phyloP scores from a whole-genome alignment of 2,113 vertebrate genomes.

The Laterallus jamaicensis region DNA sequence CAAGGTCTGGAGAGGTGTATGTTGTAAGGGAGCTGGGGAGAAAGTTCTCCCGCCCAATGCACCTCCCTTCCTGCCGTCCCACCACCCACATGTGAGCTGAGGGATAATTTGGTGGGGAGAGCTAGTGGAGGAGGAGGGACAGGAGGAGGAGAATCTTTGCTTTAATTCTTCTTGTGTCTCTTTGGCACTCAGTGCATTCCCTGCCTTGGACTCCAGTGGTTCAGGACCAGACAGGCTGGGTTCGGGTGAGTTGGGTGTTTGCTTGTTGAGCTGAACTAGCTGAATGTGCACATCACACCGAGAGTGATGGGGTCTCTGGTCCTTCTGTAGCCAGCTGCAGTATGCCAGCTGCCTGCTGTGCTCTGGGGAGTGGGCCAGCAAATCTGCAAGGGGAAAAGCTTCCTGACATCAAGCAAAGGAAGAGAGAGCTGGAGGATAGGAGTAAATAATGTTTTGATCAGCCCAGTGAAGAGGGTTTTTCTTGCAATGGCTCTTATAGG shows the following conservation, averaged over 20 bases:
- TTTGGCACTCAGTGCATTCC: neutral
- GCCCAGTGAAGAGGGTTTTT: neutral
- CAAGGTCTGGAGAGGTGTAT: conserved; percentile 1
- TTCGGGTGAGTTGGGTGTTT: conserved; percentile 14
- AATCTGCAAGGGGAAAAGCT: neutral
- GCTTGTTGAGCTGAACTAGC: neutral
- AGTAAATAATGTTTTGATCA: neutral
- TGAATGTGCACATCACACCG: neutral
- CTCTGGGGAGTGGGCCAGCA: neutral
- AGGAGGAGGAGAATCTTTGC: neutral
- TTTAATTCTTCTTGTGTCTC: neutral
- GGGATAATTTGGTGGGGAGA: neutral
- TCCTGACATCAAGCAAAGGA: fast-evolving
- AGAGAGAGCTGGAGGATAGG: neutral
- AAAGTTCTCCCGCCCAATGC: neutral
- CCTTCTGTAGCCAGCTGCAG: neutral
- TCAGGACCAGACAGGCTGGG: neutral
- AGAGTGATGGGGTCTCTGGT: fast-evolving
- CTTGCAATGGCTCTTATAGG: neutral
- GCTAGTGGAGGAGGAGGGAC: conserved; percentile 30
- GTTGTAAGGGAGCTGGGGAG: neutral
- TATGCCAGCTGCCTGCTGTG: fast-evolving
- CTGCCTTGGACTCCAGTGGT: neutral
- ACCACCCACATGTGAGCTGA: neutral
- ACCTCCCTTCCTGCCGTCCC: neutral